These are phyloP conservation scores for Coptotermes formosanus DNA, from an alignment of 1,140 invertebrate species.

Conservation along the genomic window DNA sequence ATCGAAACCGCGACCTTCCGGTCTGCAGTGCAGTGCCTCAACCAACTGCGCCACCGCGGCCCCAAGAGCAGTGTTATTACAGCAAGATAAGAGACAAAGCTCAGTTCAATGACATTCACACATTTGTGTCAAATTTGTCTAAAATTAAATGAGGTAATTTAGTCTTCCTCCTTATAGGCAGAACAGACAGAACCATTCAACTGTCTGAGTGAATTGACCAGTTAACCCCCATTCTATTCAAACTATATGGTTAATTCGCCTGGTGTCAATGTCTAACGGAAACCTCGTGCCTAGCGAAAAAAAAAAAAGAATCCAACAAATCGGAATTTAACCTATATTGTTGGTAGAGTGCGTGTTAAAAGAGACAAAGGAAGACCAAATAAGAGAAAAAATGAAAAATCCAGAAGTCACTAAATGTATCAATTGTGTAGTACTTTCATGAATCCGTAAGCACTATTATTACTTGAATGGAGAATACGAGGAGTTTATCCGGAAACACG, in stretches of 20 bases:
- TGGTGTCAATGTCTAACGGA: neutral
- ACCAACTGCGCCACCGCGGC: too few relatives aligned
- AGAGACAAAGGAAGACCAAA: neutral
- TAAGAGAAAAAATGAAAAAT: neutral
- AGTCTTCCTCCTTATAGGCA: neutral
- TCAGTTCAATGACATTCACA: too few relatives aligned
- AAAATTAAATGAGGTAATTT: neutral
- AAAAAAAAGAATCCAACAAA: neutral
- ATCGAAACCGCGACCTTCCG: too few relatives aligned
- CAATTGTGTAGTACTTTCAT: neutral
- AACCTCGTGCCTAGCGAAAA: neutral
- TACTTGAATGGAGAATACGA: too few relatives aligned
- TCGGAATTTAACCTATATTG: neutral
- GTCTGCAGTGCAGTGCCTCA: too few relatives aligned
- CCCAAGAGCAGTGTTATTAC: too few relatives aligned
- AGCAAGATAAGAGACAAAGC: too few relatives aligned
- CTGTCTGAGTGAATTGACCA: neutral
- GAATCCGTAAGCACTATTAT: too few relatives aligned
- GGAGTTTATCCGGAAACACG: too few relatives aligned
- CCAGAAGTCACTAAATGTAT: neutral
- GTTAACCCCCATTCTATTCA: neutral
- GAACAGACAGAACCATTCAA: neutral
- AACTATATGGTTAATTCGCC: slow-evolving; percentile 12
- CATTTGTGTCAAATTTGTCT: too few relatives aligned
- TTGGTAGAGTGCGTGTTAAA: neutral